Percentiles rank a stretch among this genome's conserved stretches.
These are phyloP conservation scores for Tenebrosternarchus preto DNA, from an alignment of 2,113 vertebrate genomes.

Conservation along the genomic window DNA sequence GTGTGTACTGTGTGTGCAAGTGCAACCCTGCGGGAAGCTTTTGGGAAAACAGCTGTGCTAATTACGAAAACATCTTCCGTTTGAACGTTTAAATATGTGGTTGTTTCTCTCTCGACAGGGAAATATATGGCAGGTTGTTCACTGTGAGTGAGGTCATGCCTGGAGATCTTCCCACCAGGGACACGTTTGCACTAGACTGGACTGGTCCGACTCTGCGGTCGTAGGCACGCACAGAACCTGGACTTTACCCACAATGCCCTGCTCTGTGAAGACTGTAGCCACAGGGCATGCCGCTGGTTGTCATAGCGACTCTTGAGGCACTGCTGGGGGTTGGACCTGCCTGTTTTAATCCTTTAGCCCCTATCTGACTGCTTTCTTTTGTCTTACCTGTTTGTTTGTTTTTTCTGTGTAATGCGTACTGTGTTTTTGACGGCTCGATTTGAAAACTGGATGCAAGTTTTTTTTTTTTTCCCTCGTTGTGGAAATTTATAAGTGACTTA, in stretches of 20 bases:
- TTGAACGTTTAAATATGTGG: neutral
- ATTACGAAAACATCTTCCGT: neutral
- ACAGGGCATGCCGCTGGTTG: neutral
- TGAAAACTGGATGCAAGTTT: constrained; percentile 45
- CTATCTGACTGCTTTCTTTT: constrained; percentile 38
- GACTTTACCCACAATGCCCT: constrained; percentile 25
- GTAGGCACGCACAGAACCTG: neutral
- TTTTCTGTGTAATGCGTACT: constrained; percentile 46
- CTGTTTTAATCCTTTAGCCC: neutral
- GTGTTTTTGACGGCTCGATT: constrained; percentile 47
- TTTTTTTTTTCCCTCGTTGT: constrained; percentile 24
- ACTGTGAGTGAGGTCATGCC: constrained; percentile 60
- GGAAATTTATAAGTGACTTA: constrained; percentile 40
- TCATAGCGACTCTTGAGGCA: neutral
- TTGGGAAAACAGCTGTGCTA: neutral
- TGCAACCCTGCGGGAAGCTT: neutral
- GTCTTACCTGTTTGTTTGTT: constrained; percentile 41
- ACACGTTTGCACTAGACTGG: constrained; percentile 58
- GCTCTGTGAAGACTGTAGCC: constrained; percentile 12
- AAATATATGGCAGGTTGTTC: constrained; percentile 79
- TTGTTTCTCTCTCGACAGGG: constrained; percentile 59
- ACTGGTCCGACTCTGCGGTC: constrained; percentile 9
- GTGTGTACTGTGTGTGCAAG: too few relatives aligned
- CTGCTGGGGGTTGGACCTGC: constrained; percentile 1
- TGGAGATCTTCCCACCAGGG: neutral